Percentiles rank a stretch among this genome's conserved stretches.
Evolutionary conservation across 2,113 vertebrate genomes (phyloP).

Genomic region (Colius striatus): DNA sequence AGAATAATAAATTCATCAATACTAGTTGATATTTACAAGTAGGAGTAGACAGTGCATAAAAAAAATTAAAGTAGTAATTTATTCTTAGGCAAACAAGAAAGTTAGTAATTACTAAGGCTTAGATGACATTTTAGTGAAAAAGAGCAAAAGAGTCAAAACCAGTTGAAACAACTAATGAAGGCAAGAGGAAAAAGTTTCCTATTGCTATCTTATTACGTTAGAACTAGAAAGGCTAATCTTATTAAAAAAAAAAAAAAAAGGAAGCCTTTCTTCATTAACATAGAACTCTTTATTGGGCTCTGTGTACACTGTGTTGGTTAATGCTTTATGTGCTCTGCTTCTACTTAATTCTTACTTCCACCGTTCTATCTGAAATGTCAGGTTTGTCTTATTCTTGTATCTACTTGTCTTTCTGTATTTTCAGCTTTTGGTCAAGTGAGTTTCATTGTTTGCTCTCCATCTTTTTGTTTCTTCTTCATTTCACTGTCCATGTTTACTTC

Average conservation of each 20-base stretch:
- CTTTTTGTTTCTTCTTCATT: slow-evolving; percentile 12
- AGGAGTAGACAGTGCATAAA: not conserved
- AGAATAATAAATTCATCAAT: not conserved
- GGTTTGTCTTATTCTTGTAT: not conserved
- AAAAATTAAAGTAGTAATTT: slow-evolving; percentile 28
- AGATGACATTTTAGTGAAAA: not conserved
- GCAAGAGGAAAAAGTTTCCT: not conserved
- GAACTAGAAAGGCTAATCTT: not conserved
- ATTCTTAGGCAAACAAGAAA: slow-evolving; percentile 7
- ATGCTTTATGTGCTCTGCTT: not conserved
- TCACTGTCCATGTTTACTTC: not conserved
- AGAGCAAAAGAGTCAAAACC: not conserved
- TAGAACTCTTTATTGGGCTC: not conserved
- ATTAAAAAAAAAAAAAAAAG: not conserved
- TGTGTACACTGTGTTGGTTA: not conserved
- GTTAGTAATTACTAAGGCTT: not conserved
- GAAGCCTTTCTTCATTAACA: not conserved
- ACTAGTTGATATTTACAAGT: not conserved
- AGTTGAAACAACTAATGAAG: not conserved
- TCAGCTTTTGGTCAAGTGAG: not conserved
- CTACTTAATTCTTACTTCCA: not conserved
- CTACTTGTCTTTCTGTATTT: not conserved
- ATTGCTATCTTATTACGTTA: not conserved
- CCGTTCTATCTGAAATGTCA: not conserved
- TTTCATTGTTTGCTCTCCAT: not conserved